Conservation (phyloP, 2,797 vertebrate species). For the Halcyon leucocephala region DNA sequence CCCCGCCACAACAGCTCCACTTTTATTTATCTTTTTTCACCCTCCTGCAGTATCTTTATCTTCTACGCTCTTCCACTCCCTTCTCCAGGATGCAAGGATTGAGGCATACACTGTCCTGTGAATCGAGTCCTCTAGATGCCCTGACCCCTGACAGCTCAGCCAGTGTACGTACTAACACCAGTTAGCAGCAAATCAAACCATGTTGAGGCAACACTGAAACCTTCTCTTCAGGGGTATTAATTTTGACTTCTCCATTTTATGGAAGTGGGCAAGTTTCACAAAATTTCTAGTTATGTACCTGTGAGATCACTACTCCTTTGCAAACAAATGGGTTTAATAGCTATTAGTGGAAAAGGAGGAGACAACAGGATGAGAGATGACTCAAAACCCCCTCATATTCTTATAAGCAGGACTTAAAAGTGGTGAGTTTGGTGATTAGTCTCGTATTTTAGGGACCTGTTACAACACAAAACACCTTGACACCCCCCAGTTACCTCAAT, state of each 20-base stretch:
- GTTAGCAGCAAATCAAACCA: background rate
- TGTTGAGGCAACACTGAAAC: background rate
- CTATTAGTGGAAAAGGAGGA: background rate
- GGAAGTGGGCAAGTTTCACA: background rate
- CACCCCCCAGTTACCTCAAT: background rate
- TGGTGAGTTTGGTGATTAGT: background rate
- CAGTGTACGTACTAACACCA: background rate
- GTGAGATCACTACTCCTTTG: background rate
- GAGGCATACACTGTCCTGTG: rapidly evolving
- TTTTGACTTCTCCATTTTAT: background rate
- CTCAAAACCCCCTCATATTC: background rate
- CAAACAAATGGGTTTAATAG: background rate
- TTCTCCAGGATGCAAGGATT: background rate
- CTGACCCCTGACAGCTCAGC: background rate
- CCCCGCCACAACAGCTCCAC: background rate
- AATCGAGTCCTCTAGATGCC: rapidly evolving
- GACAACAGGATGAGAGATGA: background rate
- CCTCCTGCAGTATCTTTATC: background rate
- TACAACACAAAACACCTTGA: background rate
- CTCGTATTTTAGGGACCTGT: background rate
- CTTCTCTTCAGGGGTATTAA: rapidly evolving
- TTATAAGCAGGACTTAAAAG: background rate
- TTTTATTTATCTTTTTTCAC: background rate
- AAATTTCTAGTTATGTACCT: background rate
- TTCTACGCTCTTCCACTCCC: background rate